Evolutionary conservation across 2,113 vertebrate species (phyloP).

Genomic region (Semnornis frantzii): DNA sequence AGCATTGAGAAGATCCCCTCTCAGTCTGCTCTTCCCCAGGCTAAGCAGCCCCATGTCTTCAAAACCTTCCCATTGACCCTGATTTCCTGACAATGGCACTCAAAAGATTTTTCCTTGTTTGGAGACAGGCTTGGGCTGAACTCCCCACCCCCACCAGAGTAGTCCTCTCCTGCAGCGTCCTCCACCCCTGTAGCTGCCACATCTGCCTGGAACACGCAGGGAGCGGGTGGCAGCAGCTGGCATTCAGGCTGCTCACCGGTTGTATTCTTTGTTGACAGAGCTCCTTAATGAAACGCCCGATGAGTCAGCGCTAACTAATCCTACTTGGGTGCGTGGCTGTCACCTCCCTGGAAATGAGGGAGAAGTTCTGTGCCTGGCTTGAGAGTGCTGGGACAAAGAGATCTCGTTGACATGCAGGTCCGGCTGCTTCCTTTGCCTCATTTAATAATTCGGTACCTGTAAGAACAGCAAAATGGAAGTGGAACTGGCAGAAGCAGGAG

Average conservation of each 20-base stretch:
- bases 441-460: neutral
- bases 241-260: neutral
- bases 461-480: slow-evolving; percentile 15
- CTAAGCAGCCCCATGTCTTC: too few relatives aligned
- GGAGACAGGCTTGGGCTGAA: neutral
- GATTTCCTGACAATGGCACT: neutral
- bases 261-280: neutral
- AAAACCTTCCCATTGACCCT: neutral
- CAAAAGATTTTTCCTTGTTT: neutral
- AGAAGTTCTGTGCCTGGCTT: neutral
- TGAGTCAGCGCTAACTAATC: slow-evolving; percentile 13
- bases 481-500: neutral
- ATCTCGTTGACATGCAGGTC: neutral
- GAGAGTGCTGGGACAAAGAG: neutral
- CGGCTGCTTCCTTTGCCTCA: neutral
- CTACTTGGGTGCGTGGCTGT: neutral
- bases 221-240: neutral
- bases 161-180: neutral
- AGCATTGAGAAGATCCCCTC: too few relatives aligned
- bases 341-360: neutral
- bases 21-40: too few relatives aligned
- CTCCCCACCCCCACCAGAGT: neutral
- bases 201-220: neutral
- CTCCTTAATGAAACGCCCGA: slow-evolving; percentile 59
- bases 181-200: neutral